Evolutionary conservation across 2,113 vertebrate species (phyloP), one percentile per base, ranked within the genome.

Genomic region (Aplodontia rufa): DNA sequence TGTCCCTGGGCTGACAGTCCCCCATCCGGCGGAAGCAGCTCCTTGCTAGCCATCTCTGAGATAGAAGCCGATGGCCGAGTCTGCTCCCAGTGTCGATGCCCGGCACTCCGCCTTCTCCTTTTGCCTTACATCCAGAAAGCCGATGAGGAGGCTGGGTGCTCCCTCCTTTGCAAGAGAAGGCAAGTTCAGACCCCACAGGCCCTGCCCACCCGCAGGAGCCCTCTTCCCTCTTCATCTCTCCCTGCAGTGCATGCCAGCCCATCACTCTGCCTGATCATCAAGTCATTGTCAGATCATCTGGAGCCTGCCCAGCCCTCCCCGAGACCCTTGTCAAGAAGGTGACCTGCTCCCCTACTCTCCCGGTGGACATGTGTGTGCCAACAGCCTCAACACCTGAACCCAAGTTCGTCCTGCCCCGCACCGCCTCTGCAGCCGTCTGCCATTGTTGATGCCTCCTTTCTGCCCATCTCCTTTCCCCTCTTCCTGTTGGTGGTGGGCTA

Each of bases 181-280:
- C 42, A 75, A 24, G 47, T 72, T 64, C 28, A 71, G 24, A 6
- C 8, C 6, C n/a, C 32, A 10, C 28, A 81, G 24, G 55, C 60
- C 47, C 42, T 9, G 1, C 6, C 0, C 42, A 20, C 12, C 5
- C 0, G 20, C 24, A 28, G 13, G 17, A 40, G 0, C 19, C 6
- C 64, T 62, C 42, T 4, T 3, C 8, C 26, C 4, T 42, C 17
- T 13, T 42, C 42, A 19, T 16, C 30, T 20, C 37, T 84, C 6
- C 17, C 17, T 19, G 7, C 26, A 32, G 14, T 1, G n/a, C 55
- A 26, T 30, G 6, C 30, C n/a, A 22, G 16, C 6, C 17, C 0
- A 3, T 42, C 42, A 35, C 37, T 35, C n/a, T 60, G 24, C 49
- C 16, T 20, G 2, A 5, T 16, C 2, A 8, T 14, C 22, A 8